These are phyloP conservation scores for Grapholita molesta DNA, from an alignment of 1,140 invertebrate species.

Conservation along the genomic window DNA sequence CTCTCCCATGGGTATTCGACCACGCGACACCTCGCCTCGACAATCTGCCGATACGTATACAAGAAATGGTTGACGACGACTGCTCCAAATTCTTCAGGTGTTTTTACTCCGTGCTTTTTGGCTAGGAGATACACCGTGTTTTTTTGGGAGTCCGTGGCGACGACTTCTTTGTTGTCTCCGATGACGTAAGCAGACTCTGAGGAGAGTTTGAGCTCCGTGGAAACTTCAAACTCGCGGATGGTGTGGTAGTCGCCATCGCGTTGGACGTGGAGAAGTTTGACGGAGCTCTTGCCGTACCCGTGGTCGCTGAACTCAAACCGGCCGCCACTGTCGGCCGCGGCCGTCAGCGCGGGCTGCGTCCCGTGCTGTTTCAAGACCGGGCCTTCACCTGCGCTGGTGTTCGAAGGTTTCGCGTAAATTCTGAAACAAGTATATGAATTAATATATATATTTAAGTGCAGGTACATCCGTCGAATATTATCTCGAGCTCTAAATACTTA, in stretches of 20 bases:
- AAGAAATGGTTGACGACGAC: slow-evolving; percentile 85
- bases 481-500: no score
- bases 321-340: slow-evolving; percentile 59
- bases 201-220: slow-evolving; percentile 83
- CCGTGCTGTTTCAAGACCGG: slow-evolving; percentile 10
- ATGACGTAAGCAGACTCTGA: slow-evolving; percentile 80
- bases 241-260: slow-evolving; percentile 81
- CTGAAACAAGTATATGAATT: slow-evolving; percentile 37
- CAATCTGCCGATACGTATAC: slow-evolving; percentile 84
- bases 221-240: slow-evolving; percentile 86
- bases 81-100: slow-evolving; percentile 86
- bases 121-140: slow-evolving; percentile 90
- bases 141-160: slow-evolving; percentile 91
- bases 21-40: slow-evolving; percentile 82
- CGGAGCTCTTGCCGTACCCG: slow-evolving; percentile 86
- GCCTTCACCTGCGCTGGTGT: slow-evolving; percentile 50
- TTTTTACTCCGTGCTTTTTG: slow-evolving; percentile 85
- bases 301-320: slow-evolving; percentile 81
- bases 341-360: slow-evolving; percentile 43
- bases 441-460: slow-evolving; percentile 15
- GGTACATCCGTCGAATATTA: no score
- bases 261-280: slow-evolving; percentile 84
- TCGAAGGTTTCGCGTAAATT: slow-evolving; percentile 72
- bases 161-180: slow-evolving; percentile 85
- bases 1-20: slow-evolving; percentile 87